Evolutionary conservation across 2,113 vertebrate genomes (phyloP).

Genomic region (Ameiurus melas): DNA sequence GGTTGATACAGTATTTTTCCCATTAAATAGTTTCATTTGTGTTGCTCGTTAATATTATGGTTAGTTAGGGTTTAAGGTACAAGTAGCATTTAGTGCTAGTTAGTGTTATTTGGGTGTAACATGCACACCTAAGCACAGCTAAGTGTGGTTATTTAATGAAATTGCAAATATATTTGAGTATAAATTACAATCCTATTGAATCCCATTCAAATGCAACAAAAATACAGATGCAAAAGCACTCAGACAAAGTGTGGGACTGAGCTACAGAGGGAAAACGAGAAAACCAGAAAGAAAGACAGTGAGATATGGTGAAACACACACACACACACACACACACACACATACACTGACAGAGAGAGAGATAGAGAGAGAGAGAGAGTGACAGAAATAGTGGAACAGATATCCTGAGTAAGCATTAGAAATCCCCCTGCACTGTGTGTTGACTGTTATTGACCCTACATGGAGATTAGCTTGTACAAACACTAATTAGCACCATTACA

Average conservation of each 20-base stretch:
- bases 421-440: constrained; percentile 58
- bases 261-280: constrained; percentile 16
- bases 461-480: constrained; percentile 55
- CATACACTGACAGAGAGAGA: constrained; percentile 51
- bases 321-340: too few species aligned
- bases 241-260: not conserved
- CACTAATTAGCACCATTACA: constrained; percentile 26
- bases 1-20: not conserved
- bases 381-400: not conserved
- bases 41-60: not conserved
- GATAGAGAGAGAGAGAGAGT: not conserved
- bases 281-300: constrained; percentile 25
- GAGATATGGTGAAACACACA: not conserved
- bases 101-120: not conserved
- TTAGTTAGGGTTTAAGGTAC: not conserved
- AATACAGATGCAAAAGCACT: not conserved
- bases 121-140: not conserved
- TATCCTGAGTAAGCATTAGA: constrained; percentile 20
- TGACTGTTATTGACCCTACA: constrained; percentile 60
- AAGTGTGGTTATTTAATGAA: not conserved
- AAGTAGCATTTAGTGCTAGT: not conserved
- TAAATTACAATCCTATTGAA: not conserved
- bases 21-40: not conserved
- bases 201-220: not conserved
- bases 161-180: not conserved